These are phyloP conservation scores for Flabesymbios commensalis DNA, from an alignment of 2,888 invertebrate genomes.

Conservation along the genomic window DNA sequence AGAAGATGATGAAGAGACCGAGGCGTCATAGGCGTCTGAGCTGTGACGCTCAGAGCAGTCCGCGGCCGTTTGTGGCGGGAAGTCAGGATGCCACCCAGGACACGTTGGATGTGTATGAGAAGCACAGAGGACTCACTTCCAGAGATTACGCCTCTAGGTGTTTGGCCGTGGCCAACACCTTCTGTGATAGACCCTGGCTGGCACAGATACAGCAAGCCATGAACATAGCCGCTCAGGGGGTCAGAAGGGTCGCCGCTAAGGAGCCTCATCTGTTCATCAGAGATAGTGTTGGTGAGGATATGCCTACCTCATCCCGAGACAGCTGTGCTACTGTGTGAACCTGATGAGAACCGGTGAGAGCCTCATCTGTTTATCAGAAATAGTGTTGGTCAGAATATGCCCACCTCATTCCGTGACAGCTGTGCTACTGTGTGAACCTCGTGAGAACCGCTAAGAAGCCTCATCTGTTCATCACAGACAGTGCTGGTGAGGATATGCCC, in stretches of 20 bases:
- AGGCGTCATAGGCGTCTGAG: constrained; percentile 31
- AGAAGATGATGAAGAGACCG: too few species aligned
- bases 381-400: too few species aligned
- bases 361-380: too few species aligned
- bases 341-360: too few species aligned
- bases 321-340: too few species aligned
- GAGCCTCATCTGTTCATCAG: background rate
- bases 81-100: background rate
- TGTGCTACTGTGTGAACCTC: background rate
- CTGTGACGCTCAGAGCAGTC: constrained; percentile 42
- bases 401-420: background rate
- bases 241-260: constrained; percentile 28
- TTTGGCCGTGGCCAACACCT: constrained; percentile 56
- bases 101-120: constrained; percentile 45
- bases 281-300: too few species aligned
- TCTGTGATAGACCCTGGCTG: constrained; percentile 59
- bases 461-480: background rate
- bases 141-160: constrained; percentile 56
- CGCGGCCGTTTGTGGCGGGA: constrained; percentile 46
- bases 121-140: constrained; percentile 49
- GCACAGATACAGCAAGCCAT: constrained; percentile 56
- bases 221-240: constrained; percentile 47
- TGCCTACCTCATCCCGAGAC: too few species aligned
- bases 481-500: too few species aligned
- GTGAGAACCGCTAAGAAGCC: background rate